Evolutionary conservation across 2,797 vertebrate genomes (phyloP), one percentile per base, ranked within the genome.

Genomic region (Triplophysa bombifrons): DNA sequence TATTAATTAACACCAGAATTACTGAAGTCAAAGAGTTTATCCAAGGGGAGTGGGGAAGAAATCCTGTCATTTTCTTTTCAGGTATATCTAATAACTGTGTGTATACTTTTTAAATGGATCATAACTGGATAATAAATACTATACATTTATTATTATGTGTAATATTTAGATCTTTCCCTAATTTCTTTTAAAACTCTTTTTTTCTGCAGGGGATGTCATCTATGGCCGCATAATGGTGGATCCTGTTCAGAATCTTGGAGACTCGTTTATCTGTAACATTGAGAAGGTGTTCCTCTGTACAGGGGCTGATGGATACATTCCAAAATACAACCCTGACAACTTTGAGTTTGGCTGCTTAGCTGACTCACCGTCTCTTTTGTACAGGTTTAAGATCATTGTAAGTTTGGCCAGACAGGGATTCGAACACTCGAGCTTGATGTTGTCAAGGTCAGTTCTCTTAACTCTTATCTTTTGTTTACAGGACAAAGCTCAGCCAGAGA

Each of bases 241-340:
- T 86, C 97, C 96, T 0, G 97, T 98, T 80, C 97, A 98, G 90
- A 98, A 98, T 84, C 91, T 98, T 20, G 97, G 97, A 17, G 95
- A 95, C 81, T 96, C 96, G 14, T 98, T 98, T 90, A 92, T 94
- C 91, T 98, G 97, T 77, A 97, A 91, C 91, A 97, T 98, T 6
- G 96, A 98, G 89, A 97, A 98, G 83, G 97, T 98, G 74, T 98
- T 97, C 88, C 93, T 98, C 1, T 98, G 97, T 88, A 96, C 96
- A 0, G 97, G 97, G 7, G 93, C 96, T 0, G 96, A 98, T 56
- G 97, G 97, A 80, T 98, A 98, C 1, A 95, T 98, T 2, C 97
- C 97, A 61, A 98, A 98, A 84, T 98, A 96, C 74, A 95, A 94
- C 74, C 97, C 97, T 0, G 84, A 90, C 3, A 94, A 94, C 71